Evolutionary conservation across 2,797 vertebrate genomes (phyloP).

Genomic region (Eleutherodactylus coqui): DNA sequence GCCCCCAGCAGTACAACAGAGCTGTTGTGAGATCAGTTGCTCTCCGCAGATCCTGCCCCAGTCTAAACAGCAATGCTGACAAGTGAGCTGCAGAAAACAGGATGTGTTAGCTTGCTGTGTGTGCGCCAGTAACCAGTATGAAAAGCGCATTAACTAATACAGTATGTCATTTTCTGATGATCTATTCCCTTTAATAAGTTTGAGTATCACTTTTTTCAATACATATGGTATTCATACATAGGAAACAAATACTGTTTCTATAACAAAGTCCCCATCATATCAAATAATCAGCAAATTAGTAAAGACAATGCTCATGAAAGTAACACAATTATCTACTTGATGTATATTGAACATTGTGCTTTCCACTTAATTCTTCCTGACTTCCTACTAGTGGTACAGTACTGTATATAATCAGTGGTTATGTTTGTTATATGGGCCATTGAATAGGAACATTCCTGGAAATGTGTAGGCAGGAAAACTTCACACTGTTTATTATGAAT

Average conservation of each 20-base stretch:
- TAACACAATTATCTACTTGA: neutral
- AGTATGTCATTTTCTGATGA: neutral
- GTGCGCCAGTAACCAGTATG: too few relatives aligned
- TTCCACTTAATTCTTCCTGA: neutral
- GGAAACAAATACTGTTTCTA: neutral
- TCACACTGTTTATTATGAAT: slow-evolving; percentile 15
- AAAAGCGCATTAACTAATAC: too few relatives aligned
- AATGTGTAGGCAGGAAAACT: slow-evolving; percentile 23
- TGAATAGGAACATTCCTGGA: slow-evolving; percentile 12
- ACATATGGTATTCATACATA: neutral
- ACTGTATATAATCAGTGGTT: slow-evolving; percentile 1
- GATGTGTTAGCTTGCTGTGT: too few relatives aligned
- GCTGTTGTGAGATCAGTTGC: too few relatives aligned
- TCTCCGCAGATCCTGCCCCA: too few relatives aligned
- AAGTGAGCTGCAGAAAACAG: too few relatives aligned
- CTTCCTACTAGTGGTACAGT: neutral
- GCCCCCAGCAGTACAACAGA: too few relatives aligned
- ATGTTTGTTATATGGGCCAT: neutral
- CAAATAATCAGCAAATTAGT: neutral
- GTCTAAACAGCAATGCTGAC: neutral
- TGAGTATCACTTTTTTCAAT: neutral
- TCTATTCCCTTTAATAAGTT: neutral
- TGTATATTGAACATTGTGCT: neutral
- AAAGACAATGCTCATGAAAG: neutral
- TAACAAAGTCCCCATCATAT: neutral